Conservation (phyloP, 2,888 invertebrate genomes). For the Tipula helvola region DNA sequence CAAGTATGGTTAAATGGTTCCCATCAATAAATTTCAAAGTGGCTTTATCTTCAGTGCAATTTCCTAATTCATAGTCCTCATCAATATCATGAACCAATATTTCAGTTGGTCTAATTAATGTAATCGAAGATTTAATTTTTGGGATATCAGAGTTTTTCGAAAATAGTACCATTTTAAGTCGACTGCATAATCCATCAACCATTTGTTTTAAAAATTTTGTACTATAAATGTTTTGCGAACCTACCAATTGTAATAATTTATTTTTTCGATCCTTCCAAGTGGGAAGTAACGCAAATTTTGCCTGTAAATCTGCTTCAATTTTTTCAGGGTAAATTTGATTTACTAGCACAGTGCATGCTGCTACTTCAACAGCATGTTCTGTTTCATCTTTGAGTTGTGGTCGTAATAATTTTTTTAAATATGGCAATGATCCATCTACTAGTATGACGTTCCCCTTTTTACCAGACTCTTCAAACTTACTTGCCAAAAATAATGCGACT, state of each 20-base stretch:
- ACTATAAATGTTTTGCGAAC: constrained; percentile 33
- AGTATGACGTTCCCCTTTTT: constrained; percentile 53
- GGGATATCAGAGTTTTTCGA: constrained; percentile 27
- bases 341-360: constrained; percentile 23
- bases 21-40: no score
- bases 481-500: constrained; percentile 63
- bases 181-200: constrained; percentile 33
- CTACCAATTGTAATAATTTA: constrained; percentile 35
- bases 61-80: no score
- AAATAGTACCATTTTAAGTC: constrained; percentile 21
- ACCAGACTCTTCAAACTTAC: constrained; percentile 60
- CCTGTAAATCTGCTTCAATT: constrained; percentile 23
- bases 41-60: no score
- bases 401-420: constrained; percentile 39
- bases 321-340: constrained; percentile 30
- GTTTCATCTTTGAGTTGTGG: background rate
- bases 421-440: constrained; percentile 73
- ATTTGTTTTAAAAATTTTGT: constrained; percentile 34
- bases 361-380: constrained; percentile 27
- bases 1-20: no score
- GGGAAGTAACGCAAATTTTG: constrained; percentile 39
- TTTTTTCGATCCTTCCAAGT: constrained; percentile 45
- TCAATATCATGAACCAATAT: no score
- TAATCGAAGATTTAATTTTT: no score
- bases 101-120: no score